Percentiles rank a stretch among this genome's conserved stretches.
Conservation (phyloP, 1,140 invertebrate genomes). For the Drosophila varians region DNA sequence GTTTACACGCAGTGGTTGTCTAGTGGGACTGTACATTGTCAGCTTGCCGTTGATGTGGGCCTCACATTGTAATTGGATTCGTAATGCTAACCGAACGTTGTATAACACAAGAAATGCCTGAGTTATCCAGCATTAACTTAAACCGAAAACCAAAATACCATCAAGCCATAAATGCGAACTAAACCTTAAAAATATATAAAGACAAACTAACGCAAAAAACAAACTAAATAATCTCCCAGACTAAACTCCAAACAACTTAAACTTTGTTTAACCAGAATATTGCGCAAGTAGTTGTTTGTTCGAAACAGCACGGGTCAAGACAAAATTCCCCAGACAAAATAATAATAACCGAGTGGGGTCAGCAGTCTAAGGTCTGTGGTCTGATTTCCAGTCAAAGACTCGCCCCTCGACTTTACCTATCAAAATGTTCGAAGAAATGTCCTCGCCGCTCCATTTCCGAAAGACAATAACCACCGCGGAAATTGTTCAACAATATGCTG, state of each 20-base stretch:
- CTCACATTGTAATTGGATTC: constrained; percentile 84
- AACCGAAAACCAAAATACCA: constrained; percentile 13
- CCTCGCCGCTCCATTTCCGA: constrained; percentile 53
- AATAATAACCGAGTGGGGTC: neutral
- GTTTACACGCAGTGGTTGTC: constrained; percentile 84
- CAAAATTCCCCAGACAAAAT: neutral
- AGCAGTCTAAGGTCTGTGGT: constrained; percentile 28
- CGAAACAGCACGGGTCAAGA: constrained; percentile 51
- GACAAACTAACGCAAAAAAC: constrained; percentile 49
- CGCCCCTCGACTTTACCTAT: neutral
- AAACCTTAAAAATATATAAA: constrained; percentile 41
- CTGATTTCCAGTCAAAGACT: constrained; percentile 25
- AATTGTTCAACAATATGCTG: constrained; percentile 83
- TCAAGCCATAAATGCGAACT: constrained; percentile 44
- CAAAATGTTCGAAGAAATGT: neutral
- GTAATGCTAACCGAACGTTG: constrained; percentile 79
- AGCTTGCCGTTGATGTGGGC: constrained; percentile 88
- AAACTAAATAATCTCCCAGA: constrained; percentile 67
- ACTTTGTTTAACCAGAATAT: constrained; percentile 82
- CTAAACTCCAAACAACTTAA: constrained; percentile 70
- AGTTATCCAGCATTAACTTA: constrained; percentile 39
- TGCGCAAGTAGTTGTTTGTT: constrained; percentile 83
- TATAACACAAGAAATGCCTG: constrained; percentile 52
- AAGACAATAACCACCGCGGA: constrained; percentile 75
- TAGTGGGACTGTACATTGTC: constrained; percentile 86